Evolutionary conservation across 1,140 invertebrate species (phyloP).

Genomic region (Meloidogyne chitwoodi): DNA sequence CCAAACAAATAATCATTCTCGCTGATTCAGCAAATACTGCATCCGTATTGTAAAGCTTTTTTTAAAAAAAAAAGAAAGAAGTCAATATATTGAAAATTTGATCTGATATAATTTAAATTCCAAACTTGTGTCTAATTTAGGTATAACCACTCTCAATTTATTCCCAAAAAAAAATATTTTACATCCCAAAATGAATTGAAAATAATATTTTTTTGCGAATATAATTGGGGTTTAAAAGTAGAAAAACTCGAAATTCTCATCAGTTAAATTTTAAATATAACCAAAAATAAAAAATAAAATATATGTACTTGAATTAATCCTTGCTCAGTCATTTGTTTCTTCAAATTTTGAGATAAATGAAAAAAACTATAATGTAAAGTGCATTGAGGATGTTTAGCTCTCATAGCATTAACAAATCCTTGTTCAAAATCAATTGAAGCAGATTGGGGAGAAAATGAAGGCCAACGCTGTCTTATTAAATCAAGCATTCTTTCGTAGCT

Average conservation of each 20-base stretch:
- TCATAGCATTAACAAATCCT: not conserved
- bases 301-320: conserved; percentile 2
- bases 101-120: too few relatives aligned
- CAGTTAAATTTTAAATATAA: too few relatives aligned
- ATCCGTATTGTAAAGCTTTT: conserved; percentile 12
- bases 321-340: conserved; percentile 1
- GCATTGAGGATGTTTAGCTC: not conserved
- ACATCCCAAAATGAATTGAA: too few relatives aligned
- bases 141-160: too few relatives aligned
- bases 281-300: conserved; percentile 49
- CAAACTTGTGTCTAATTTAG: too few relatives aligned
- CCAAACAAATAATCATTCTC: conserved; percentile 5
- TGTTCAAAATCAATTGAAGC: conserved; percentile 13
- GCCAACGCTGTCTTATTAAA: conserved; percentile 2
- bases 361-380: conserved; percentile 1
- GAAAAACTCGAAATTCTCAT: too few relatives aligned
- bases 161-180: not conserved
- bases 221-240: too few relatives aligned
- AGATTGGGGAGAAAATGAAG: conserved; percentile 1
- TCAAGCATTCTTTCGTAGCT: conserved; percentile 13
- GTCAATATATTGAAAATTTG: too few relatives aligned
- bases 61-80: not conserved
- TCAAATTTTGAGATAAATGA: conserved; percentile 8
- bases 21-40: conserved; percentile 9
- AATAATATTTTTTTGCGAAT: too few relatives aligned